Conservation (phyloP, 2,797 vertebrate genomes). For the Perodicticus potto region DNA sequence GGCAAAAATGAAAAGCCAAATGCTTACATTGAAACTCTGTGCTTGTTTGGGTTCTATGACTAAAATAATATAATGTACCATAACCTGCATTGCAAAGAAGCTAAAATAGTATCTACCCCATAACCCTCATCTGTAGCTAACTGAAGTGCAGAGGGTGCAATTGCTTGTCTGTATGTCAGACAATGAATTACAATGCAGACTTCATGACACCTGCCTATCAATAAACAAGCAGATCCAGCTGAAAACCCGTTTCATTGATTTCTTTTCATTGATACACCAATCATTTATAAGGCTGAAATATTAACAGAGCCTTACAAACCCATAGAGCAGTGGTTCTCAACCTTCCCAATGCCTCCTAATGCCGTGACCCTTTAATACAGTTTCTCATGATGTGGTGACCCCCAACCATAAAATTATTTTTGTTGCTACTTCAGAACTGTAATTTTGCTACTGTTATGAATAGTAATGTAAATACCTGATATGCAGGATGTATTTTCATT, state of each 20-base stretch:
- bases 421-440: no score
- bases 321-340: no score
- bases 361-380: no score
- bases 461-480: no score
- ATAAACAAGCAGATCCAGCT: neutral
- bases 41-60: neutral
- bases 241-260: neutral
- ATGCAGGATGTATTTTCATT: no score
- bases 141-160: neutral
- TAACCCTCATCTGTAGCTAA: neutral
- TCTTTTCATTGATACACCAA: neutral
- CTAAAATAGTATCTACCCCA: neutral
- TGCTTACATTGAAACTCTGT: neutral
- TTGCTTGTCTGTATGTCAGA: neutral
- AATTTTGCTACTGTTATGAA: no score
- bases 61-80: neutral
- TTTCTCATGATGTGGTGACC: no score
- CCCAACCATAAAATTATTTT: no score
- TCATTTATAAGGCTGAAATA: neutral
- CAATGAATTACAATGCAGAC: neutral
- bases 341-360: no score
- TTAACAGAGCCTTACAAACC: neutral
- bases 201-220: neutral
- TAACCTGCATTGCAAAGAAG: neutral
- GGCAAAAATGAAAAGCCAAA: constrained; percentile 12